Evolutionary conservation across 2,888 invertebrate genomes (phyloP), one percentile per base, ranked within the genome.

Genomic region (Ctena decussata): DNA sequence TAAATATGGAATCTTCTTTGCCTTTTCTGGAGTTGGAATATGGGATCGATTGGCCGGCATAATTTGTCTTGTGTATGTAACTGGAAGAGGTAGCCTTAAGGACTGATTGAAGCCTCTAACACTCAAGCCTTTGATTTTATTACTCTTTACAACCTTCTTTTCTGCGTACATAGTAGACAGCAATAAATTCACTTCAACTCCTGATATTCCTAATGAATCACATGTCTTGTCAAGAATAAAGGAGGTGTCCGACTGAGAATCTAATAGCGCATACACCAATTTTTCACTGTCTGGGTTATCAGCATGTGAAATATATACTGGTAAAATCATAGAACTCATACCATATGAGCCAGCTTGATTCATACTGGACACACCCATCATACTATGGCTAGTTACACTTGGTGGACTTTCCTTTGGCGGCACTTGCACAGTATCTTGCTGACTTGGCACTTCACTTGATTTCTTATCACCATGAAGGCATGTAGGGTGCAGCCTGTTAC

Each of bases 41-140:
- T 91, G 90, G 6, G 84, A 76, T 11, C 79, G 53, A 75, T 89
- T 80, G 15, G 84, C 84, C 11, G 90, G 88, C 57, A 91, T 91
- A 15, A 81, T 73, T 18, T 73, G 24, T 49, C 91, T 76, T 0
- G 88, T 41, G 73, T 84, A 90, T 5, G 82, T 77, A 32, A 57
- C 60, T 37, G 90, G 90, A 21, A 90, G 80, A 27, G 21, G 21
- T 21, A 91, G 72, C 18, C 39, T 60, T 18, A 37, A n/a, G 32
- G 27, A 35, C 11, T 57, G 76, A 37, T 84, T 46, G 53, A 71
- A 84, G n/a, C 80, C 89, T 46, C 80, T 24, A 41, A 90, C 86
- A 39, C 46, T 37, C 46, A 90, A 71, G 24, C 77, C 84, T n/a
- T 74, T 39, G 44, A 83, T 37, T 37, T 44, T 77, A 35, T 57